Base-by-base conservation (phyloP, 2,113 vertebrate species). In the Ailurus styani region DNA sequence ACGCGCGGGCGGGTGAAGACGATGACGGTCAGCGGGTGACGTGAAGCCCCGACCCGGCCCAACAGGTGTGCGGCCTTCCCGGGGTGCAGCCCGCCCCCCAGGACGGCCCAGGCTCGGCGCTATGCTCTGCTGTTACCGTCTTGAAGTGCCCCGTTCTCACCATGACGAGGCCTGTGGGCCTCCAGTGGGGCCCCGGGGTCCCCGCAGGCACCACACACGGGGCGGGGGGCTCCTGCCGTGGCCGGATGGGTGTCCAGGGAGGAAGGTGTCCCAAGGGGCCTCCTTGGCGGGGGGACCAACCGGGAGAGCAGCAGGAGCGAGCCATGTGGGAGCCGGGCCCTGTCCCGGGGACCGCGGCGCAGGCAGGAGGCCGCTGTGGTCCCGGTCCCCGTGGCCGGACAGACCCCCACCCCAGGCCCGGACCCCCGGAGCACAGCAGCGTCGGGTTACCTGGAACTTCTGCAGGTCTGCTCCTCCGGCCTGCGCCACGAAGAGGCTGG, bases 401-500 rank as follows among this genome's bases (percentile, higher is more conserved):
- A 31, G 31, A 66, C 52, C n/a, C n/a, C 27, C 34, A n/a, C 6
- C 12, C 52, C 15, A 31, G 31, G 34, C 52, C n/a, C n/a, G 23
- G 27, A n/a, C 6, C 12, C 52, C 1, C 40, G 27, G 25, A 21
- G 3, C 18, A 2, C 11, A 11, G 5, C 6, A 10, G 6, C 57
- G 1, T 23, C 7, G 13, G 0, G 88, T 97, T 98, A 99, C 99
- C 99, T 99, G 98, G 89, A 99, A 99, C 95, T 99, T 99, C 60
- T 99, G 99, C 0, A 99, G 98, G 84, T 99, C 99, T 0, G 99
- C 99, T 6, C 99, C 99, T 98, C 99, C 99, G 6, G 99, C 99
- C 91, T 99, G 99, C 7, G 99, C 99, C 37, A 99, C 99, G 13
- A 99, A 99, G 95, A 99, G 97, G 31, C 99, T 99, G 0, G 99